These are phyloP conservation scores for Tetragonisca angustula DNA, from an alignment of 2,888 invertebrate species.

Conservation along the genomic window DNA sequence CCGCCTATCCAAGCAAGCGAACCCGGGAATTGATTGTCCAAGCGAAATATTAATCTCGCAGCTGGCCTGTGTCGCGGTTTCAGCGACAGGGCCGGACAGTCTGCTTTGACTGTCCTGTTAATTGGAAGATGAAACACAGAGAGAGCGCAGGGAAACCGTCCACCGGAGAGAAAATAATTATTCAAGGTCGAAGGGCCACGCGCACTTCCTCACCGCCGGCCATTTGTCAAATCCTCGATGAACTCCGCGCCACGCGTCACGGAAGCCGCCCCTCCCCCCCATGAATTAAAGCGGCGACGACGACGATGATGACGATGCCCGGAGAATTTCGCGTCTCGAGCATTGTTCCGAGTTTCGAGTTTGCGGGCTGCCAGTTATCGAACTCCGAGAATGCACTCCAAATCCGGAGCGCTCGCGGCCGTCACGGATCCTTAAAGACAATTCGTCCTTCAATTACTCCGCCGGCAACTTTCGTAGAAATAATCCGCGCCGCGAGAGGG, in stretches of 20 bases:
- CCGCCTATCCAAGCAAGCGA: slow-evolving; percentile 24
- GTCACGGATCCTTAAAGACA: slow-evolving; percentile 33
- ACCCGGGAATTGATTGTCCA: slow-evolving; percentile 60
- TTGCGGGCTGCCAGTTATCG: slow-evolving; percentile 47
- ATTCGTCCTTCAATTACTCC: slow-evolving; percentile 32
- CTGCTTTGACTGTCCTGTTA: slow-evolving; percentile 68
- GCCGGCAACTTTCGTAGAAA: slow-evolving; percentile 21
- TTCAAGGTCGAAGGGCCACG: slow-evolving; percentile 56
- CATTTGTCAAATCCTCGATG: slow-evolving; percentile 50
- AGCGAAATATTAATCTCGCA: slow-evolving; percentile 64
- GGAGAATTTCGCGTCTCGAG: slow-evolving; percentile 31
- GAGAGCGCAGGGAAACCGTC: background rate
- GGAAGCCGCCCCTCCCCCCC: slow-evolving; percentile 13
- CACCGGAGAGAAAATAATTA: slow-evolving; percentile 65
- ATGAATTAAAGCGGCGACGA: slow-evolving; percentile 32
- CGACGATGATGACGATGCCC: background rate
- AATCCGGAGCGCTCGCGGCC: background rate
- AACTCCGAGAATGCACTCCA: slow-evolving; percentile 27
- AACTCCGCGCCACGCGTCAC: slow-evolving; percentile 21
- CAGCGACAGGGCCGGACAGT: slow-evolving; percentile 50
- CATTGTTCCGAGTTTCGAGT: slow-evolving; percentile 66
- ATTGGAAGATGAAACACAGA: slow-evolving; percentile 64
- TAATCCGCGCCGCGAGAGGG: background rate
- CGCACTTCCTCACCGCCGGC: background rate
- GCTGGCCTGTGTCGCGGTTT: slow-evolving; percentile 23